A percentile compares a stretch with the other conserved stretches of the same genome.
phyloP scores from a whole-genome alignment of 1,140 invertebrate species.

The Amphibalanus amphitrite region DNA sequence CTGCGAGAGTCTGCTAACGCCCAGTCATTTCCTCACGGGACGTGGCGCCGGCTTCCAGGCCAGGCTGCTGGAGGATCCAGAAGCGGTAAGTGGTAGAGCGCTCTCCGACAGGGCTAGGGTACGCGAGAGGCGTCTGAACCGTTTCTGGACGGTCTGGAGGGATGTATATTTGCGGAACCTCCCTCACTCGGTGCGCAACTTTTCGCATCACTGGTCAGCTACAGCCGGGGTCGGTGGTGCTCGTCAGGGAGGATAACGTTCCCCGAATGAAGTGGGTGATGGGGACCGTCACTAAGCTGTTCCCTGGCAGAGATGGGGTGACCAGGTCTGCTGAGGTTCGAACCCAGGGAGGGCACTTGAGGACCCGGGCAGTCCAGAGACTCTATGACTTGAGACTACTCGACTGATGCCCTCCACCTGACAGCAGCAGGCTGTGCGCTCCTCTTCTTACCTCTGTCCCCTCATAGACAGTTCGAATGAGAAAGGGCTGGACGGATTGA shows the following conservation, averaged over 20 bases:
- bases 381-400: background rate
- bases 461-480: too few relatives aligned
- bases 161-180: background rate
- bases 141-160: background rate
- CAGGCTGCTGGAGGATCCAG: background rate
- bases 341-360: background rate
- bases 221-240: background rate
- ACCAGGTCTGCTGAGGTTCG: background rate
- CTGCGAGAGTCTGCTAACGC: background rate
- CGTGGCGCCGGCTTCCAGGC: background rate
- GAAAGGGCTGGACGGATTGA: too few relatives aligned
- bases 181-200: background rate
- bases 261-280: background rate
- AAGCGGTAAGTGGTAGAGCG: background rate
- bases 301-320: background rate
- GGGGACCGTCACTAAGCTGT: background rate
- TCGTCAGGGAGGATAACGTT: background rate
- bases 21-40: background rate
- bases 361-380: background rate
- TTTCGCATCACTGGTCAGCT: background rate
- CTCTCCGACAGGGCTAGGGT: background rate
- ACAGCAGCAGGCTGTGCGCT: too few relatives aligned
- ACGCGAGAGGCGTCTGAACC: background rate
- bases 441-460: too few relatives aligned
- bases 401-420: too few relatives aligned